Evolutionary conservation across 2,113 vertebrate genomes (phyloP), one percentile per base, ranked within the genome.

Genomic region (Emberiza fucata): DNA sequence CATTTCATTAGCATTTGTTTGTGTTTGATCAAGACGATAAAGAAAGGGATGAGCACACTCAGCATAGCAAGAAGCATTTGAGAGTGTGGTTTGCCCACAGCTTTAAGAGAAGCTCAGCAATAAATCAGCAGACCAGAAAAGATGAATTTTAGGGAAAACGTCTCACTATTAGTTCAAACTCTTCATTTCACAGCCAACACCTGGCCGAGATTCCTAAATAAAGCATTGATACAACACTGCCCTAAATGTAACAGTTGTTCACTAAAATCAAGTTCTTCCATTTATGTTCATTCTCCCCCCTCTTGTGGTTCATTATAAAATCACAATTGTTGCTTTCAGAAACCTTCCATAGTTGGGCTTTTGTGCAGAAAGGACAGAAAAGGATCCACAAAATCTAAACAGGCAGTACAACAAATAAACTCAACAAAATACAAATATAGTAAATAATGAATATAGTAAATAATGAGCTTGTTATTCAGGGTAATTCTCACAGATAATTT

Each of bases 241-340:
- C 68, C 60, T 80, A 73, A 86, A 51, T 61, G 56, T 83, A 94
- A 64, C 60, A 48, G 69, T 75, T 86, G 39, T 94, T 95, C 79
- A 84, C 88, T 81, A 69, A 92, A 94, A 92, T 81, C 86, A 82
- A 81, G 69, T 73, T 64, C 82, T 93, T 92, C 81, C 95, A 98
- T 98, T 98, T 95, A 87, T 91, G 97, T 97, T 97, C 98, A 91
- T 91, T 97, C 93, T 97, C 95, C 98, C 85, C 98, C 98, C 98
- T 98, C 98, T 98, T 98, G 98, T 98, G 98, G 98, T 86, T 96
- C 86, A 94, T 95, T 93, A 96, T 86, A 96, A 97, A 98, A 98
- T 97, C 97, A 96, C 98, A 98, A 91, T 92, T 91, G 71, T 82
- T 97, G 72, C 88, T 86, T 94, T 88, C 76, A 83, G 82, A 93